Evolutionary conservation across 1,140 invertebrate species (phyloP).

Genomic region (Leptinotarsa texana): DNA sequence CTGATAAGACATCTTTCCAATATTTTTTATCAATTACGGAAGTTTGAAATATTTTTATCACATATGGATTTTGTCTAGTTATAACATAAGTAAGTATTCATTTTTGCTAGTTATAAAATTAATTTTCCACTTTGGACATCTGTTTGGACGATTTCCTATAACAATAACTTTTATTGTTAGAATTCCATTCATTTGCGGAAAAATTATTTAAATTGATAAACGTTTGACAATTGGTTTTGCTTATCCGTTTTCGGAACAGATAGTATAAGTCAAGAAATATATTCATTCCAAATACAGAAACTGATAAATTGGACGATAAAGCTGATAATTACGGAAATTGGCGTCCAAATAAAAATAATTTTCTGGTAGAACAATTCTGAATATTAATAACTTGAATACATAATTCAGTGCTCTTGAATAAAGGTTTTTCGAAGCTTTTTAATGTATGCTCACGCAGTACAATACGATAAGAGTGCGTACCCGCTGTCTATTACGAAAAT

Average conservation of each 20-base stretch:
- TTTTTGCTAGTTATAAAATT: too few relatives aligned
- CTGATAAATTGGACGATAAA: constrained; percentile 9
- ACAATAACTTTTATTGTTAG: not conserved
- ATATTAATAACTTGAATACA: constrained; percentile 14
- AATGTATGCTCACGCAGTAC: constrained; percentile 13
- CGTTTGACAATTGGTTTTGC: not conserved
- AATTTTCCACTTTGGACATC: too few relatives aligned
- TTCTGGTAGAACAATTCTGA: constrained; percentile 11
- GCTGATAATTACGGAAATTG: constrained; percentile 5
- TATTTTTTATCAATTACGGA: too few relatives aligned
- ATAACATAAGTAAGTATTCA: not conserved
- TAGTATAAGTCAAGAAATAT: not conserved
- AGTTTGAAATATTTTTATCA: too few relatives aligned
- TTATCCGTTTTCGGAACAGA: not conserved
- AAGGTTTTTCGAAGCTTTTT: constrained; percentile 18
- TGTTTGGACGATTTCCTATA: not conserved
- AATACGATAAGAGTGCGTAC: constrained; percentile 19
- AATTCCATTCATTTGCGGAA: not conserved
- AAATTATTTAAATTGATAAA: not conserved
- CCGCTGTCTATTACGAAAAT: constrained; percentile 14
- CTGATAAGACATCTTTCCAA: too few relatives aligned
- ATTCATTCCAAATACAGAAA: constrained; percentile 6
- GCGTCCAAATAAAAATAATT: not conserved
- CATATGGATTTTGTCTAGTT: too few relatives aligned
- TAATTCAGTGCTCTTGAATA: constrained; percentile 13